Evolutionary conservation across 2,888 invertebrate genomes (phyloP).

Genomic region (Tineola bisselliella): DNA sequence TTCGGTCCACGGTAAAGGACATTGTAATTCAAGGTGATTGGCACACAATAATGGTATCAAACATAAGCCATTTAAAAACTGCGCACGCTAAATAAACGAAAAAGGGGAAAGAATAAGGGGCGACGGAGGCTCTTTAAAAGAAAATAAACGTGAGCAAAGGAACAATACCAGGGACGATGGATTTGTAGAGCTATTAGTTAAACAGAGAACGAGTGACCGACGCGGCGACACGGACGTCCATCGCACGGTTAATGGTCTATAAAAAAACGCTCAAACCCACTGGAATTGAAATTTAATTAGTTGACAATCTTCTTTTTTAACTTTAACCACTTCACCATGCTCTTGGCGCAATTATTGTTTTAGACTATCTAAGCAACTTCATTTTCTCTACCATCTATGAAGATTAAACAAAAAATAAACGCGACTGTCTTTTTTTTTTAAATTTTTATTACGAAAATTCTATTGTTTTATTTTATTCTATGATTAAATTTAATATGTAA

Average conservation of each 20-base stretch:
- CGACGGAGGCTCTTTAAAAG: conserved; percentile 46
- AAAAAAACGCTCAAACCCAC: conserved; percentile 3
- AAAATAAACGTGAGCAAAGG: conserved; percentile 44
- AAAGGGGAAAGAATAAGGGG: conserved; percentile 24
- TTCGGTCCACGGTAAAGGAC: conserved; percentile 60
- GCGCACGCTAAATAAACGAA: conserved; percentile 52
- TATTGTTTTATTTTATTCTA: too few species aligned
- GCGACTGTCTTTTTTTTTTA: too few species aligned
- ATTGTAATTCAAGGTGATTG: conserved; percentile 68
- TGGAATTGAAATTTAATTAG: conserved; percentile 11
- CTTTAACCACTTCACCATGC: neutral
- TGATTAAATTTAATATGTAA: too few species aligned
- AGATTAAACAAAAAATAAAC: too few species aligned
- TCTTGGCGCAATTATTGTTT: neutral
- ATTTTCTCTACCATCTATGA: neutral
- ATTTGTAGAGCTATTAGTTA: conserved; percentile 63
- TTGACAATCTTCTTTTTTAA: conserved; percentile 4
- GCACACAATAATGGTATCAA: conserved; percentile 69
- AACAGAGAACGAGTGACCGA: conserved; percentile 24
- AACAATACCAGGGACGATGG: conserved; percentile 58
- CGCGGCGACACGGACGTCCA: neutral
- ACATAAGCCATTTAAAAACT: conserved; percentile 66
- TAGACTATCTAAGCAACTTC: neutral
- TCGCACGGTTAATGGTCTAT: neutral
- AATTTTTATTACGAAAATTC: too few species aligned